Conservation (phyloP, 2,797 vertebrate species). For the Silurus aristotelis region DNA sequence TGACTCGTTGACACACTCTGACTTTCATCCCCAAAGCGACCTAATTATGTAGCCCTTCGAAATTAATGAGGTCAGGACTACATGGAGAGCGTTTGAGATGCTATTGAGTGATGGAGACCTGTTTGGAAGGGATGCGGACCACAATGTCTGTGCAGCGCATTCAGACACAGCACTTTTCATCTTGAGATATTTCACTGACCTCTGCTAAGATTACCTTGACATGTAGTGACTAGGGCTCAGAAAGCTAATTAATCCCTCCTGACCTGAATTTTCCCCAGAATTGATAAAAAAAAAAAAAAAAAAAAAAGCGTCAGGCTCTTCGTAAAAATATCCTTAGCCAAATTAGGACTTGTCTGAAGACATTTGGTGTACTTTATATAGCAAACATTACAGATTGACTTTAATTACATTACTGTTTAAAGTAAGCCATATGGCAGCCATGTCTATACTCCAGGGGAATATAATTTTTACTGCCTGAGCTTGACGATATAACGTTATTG, state of each 20-base stretch:
- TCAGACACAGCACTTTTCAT: constrained; percentile 59
- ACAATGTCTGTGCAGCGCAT: constrained; percentile 53
- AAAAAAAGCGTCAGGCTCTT: constrained; percentile 64
- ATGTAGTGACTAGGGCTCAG: constrained; percentile 73
- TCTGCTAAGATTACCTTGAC: constrained; percentile 78
- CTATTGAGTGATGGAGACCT: constrained; percentile 50
- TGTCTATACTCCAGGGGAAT: background rate
- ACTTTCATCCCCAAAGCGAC: constrained; percentile 53
- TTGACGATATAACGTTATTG: background rate
- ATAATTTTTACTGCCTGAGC: background rate
- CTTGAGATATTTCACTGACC: constrained; percentile 77
- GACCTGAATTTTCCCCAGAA: constrained; percentile 71
- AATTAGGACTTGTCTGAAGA: constrained; percentile 39
- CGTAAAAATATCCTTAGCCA: constrained; percentile 23
- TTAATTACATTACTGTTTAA: background rate
- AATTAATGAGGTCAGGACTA: constrained; percentile 61
- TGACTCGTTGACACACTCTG: background rate
- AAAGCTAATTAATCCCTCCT: constrained; percentile 81
- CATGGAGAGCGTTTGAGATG: constrained; percentile 45
- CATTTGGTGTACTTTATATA: background rate
- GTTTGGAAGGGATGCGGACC: constrained; percentile 60
- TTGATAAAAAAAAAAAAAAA: constrained; percentile 64
- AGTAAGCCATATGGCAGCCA: background rate
- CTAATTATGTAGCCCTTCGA: constrained; percentile 53
- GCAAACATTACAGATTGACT: background rate